These are phyloP conservation scores for Bicyclus anynana DNA, from an alignment of 1,140 invertebrate species.

Conservation along the genomic window DNA sequence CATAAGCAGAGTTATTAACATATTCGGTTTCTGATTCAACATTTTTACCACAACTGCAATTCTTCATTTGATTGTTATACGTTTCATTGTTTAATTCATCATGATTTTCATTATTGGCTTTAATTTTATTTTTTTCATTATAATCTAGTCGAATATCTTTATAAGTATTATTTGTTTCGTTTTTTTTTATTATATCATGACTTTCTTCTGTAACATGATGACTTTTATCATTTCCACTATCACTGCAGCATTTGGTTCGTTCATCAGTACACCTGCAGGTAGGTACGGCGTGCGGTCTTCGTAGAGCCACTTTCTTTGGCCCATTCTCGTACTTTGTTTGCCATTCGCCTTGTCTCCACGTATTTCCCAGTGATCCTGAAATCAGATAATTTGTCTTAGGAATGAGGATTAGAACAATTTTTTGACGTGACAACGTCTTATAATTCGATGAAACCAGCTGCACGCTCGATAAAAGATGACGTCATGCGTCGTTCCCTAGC, in stretches of 20 bases:
- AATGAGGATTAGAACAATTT: no score
- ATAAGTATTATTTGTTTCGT: no score
- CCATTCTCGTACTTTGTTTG: constrained; percentile 50
- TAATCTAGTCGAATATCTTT: background rate
- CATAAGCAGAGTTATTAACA: background rate
- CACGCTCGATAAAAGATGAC: no score
- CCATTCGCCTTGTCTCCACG: constrained; percentile 74
- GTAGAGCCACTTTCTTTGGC: constrained; percentile 46
- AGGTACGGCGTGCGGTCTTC: constrained; percentile 27
- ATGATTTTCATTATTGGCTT: background rate
- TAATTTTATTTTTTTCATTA: background rate
- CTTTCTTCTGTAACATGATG: no score
- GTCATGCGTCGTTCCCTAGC: no score
- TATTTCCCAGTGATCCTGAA: constrained; percentile 70
- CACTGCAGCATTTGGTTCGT: background rate
- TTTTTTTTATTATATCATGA: no score
- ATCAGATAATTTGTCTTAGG: no score
- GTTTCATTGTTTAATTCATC: background rate
- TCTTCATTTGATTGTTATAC: background rate
- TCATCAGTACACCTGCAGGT: constrained; percentile 24
- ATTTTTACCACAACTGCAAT: background rate
- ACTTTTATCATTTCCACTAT: constrained; percentile 1
- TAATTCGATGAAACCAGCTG: no score
- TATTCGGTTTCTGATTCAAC: background rate
- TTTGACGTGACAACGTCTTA: no score